Percentiles rank a stretch among this genome's conserved stretches.
These are phyloP conservation scores for Leucophora obtusa DNA, from an alignment of 2,888 invertebrate genomes.

Conservation along the genomic window DNA sequence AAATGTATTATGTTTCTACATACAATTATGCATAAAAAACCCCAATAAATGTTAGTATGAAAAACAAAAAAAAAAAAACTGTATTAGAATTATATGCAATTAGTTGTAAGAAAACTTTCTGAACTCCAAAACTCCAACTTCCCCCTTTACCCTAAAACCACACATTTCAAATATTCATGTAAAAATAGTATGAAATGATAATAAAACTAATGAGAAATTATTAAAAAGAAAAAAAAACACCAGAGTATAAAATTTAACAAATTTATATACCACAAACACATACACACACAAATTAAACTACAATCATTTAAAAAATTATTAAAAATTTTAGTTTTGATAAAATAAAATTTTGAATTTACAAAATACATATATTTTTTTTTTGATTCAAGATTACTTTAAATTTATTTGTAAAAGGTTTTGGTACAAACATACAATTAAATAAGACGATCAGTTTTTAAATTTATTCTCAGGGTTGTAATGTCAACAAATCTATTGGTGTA, in stretches of 20 bases:
- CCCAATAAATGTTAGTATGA: conserved; percentile 29
- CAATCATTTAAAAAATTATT: neutral
- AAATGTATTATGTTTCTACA: conserved; percentile 57
- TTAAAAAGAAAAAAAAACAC: neutral
- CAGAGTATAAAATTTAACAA: neutral
- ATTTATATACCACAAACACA: neutral
- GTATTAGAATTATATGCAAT: conserved; percentile 55
- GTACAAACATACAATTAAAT: neutral
- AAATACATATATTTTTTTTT: neutral
- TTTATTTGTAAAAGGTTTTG: neutral
- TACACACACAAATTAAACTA: neutral
- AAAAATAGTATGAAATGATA: neutral
- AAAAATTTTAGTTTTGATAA: neutral
- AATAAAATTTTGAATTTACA: neutral
- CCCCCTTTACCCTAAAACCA: too few relatives aligned
- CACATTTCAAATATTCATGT: neutral
- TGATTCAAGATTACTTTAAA: neutral
- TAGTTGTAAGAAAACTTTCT: conserved; percentile 42
- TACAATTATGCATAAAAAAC: conserved; percentile 28
- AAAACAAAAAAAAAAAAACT: conserved; percentile 8
- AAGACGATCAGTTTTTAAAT: too few relatives aligned
- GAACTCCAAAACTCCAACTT: neutral
- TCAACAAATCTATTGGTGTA: too few relatives aligned
- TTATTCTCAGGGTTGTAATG: too few relatives aligned
- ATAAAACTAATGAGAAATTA: neutral